Conservation (phyloP, 2,113 vertebrate species). For the Syrmaticus mikado region DNA sequence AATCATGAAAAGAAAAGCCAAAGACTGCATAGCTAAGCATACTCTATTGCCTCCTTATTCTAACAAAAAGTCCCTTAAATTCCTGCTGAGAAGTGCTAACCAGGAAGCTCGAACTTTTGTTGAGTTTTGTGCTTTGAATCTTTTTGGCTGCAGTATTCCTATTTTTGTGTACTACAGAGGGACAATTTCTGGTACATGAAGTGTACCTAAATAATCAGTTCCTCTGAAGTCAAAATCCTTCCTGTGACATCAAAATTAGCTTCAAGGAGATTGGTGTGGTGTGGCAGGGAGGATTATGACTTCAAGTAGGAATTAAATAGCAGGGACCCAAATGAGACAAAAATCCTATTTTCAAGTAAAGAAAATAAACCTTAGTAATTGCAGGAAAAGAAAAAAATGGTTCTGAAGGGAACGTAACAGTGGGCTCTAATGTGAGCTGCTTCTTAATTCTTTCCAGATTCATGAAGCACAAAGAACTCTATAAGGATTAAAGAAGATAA, state of each 20-base stretch:
- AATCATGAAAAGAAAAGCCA: neutral
- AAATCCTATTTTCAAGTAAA: conserved; percentile 56
- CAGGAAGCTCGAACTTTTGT: neutral
- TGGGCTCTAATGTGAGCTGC: conserved; percentile 22
- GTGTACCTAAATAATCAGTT: conserved; percentile 25
- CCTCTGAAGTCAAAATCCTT: conserved; percentile 53
- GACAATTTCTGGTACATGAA: neutral
- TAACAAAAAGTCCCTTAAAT: neutral
- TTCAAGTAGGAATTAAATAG: conserved; percentile 64
- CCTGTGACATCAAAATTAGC: conserved; percentile 59
- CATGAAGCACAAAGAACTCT: conserved; percentile 14
- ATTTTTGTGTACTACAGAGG: neutral
- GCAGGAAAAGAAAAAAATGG: conserved; percentile 9
- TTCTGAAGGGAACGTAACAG: conserved; percentile 15
- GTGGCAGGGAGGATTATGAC: conserved; percentile 57
- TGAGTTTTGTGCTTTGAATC: neutral
- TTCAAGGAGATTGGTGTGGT: conserved; percentile 50
- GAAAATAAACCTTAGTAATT: conserved; percentile 60
- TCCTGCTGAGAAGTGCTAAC: neutral
- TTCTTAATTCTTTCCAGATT: neutral
- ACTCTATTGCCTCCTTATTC: neutral
- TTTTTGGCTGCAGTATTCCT: neutral
- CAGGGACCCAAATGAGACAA: conserved; percentile 25
- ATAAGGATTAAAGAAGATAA: conserved; percentile 9
- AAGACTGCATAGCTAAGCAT: neutral